Base-by-base conservation (phyloP, 2,113 vertebrate species). In the Brachypodius melanocephalos region DNA sequence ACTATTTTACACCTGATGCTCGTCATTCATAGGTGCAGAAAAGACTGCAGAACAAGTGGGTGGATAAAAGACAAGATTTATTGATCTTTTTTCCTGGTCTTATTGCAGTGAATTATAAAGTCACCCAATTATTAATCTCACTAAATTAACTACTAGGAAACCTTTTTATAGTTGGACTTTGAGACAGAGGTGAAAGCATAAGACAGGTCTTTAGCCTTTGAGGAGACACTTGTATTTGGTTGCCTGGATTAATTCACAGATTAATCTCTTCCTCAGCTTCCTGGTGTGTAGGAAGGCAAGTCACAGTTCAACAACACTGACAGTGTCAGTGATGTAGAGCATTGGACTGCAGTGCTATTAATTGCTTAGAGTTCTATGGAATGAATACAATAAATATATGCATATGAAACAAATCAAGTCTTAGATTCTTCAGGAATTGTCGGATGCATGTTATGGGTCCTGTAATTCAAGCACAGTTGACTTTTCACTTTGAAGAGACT, bases 61-160 rank as follows among this genome's bases (percentile, higher is more conserved):
- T 6, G 0, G 32, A 69, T 91, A 62, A 84, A 89, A 86, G 57
- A 51, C n/a, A 22, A 55, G 55, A 77, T 91, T 76, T 94, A 94
- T 63, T 80, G 75, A 52, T 43, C 20, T 77, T 17, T 93, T 94
- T 91, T 62, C 29, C 40, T 5, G 8, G 38, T 54, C 49, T 62
- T 69, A 58, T 5, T 82, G 42, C 85, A 93, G 67, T 89, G 67
- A 88, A 80, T 76, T 88, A 55, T 83, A 79, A 91, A 85, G 58
- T 68, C 3, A 8, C 59, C 15, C 38, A 82, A 21, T 82, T 94
- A 62, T 68, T 83, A 88, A 82, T 78, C 52, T 36, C 49, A 81
- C 48, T 77, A 45, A 84, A 89, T 87, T 77, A 81, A 49, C 52
- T 55, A 63, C 55, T n/a, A 66, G 43, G 54, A 74, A 82, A 91